phyloP scores from a whole-genome alignment of 2,797 vertebrate species.

The Myotis pilosus region DNA sequence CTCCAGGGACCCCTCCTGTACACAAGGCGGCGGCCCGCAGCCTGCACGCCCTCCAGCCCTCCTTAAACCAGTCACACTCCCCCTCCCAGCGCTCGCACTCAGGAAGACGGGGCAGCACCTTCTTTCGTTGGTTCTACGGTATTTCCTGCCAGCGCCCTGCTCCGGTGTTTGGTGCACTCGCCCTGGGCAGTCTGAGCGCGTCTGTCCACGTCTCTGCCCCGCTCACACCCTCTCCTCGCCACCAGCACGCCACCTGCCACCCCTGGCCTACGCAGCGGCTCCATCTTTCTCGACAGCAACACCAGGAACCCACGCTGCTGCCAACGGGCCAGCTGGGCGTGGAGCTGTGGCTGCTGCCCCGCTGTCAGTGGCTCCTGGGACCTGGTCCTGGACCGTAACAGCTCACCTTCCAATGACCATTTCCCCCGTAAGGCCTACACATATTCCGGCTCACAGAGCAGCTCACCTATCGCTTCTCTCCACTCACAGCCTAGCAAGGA shows the following conservation, averaged over 20 bases:
- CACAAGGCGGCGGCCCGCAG: accelerated
- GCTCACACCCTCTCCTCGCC: not conserved
- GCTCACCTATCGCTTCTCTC: not conserved
- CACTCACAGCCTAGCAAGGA: not conserved
- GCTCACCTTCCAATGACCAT: not conserved
- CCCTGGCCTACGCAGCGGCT: too few species aligned
- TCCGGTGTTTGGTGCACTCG: not conserved
- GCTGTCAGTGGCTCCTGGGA: not conserved
- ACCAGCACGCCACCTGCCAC: accelerated
- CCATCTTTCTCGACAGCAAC: not conserved
- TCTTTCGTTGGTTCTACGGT: not conserved
- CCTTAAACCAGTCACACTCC: not conserved
- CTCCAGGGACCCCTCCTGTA: accelerated
- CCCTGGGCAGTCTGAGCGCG: not conserved
- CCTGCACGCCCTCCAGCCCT: not conserved
- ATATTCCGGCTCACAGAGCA: not conserved
- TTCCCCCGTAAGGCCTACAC: not conserved
- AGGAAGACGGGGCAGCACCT: accelerated
- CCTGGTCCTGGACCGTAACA: not conserved
- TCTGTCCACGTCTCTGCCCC: too few species aligned
- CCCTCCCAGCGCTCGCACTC: not conserved
- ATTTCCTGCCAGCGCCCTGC: not conserved
- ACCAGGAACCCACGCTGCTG: accelerated
- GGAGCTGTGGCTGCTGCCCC: too few species aligned
- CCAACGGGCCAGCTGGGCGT: accelerated